A percentile compares a stretch with the other conserved stretches of the same genome.
Evolutionary conservation across 2,797 vertebrate species (phyloP).

Genomic region (Steatocranus sp.): DNA sequence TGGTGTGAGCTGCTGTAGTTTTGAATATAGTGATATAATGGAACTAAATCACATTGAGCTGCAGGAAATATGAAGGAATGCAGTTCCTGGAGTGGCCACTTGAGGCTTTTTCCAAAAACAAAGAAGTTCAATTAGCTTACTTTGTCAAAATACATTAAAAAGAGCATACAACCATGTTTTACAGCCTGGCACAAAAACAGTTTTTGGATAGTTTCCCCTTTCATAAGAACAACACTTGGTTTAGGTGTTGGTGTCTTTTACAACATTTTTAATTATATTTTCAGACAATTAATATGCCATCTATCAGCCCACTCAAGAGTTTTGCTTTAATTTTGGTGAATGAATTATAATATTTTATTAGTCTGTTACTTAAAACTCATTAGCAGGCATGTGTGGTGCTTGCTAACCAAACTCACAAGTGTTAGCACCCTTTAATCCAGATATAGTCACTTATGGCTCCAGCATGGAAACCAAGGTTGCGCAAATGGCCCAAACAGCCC

Average conservation of each 20-base stretch:
- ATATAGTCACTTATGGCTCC: not conserved
- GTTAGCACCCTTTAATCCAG: not conserved
- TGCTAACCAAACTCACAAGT: not conserved
- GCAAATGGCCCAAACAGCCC: not conserved
- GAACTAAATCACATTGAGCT: not conserved
- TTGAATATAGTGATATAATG: not conserved
- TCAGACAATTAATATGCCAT: not conserved
- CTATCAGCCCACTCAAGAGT: not conserved
- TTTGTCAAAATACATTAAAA: not conserved
- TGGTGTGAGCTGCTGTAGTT: not conserved
- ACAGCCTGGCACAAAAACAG: fast-evolving
- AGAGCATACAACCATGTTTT: not conserved
- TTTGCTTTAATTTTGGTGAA: not conserved
- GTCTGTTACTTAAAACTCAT: not conserved
- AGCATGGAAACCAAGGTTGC: fast-evolving
- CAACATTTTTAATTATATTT: not conserved
- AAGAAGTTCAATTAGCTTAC: not conserved
- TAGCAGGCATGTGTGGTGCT: not conserved
- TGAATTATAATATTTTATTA: not conserved
- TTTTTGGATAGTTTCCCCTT: not conserved
- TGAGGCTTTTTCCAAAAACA: not conserved
- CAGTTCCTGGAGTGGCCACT: not conserved
- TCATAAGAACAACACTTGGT: not conserved
- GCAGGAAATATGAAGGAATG: not conserved
- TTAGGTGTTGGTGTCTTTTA: not conserved